Evolutionary conservation across 2,888 invertebrate species (phyloP).

Genomic region (Buathra laborator): DNA sequence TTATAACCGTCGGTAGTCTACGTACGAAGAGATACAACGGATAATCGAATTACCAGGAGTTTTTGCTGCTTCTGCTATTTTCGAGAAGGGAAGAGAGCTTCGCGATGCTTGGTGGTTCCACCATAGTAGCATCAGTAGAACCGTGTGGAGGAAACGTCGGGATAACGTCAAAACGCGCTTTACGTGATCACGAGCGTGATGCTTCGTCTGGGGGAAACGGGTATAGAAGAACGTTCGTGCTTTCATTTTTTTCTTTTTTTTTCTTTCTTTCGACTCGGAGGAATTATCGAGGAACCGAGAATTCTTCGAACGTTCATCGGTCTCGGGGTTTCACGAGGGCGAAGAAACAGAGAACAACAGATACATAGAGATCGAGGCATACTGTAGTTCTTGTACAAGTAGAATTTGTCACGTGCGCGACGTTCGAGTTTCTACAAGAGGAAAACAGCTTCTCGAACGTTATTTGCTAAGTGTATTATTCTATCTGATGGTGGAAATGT

Average conservation of each 20-base stretch:
- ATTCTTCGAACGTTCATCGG: not conserved
- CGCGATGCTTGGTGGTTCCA: too few species aligned
- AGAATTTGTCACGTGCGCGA: slow-evolving; percentile 61
- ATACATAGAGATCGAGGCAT: not conserved
- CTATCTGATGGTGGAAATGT: not conserved
- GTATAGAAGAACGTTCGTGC: slow-evolving; percentile 22
- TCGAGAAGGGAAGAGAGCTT: not conserved
- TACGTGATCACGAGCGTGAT: slow-evolving; percentile 53
- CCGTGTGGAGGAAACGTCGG: slow-evolving; percentile 35
- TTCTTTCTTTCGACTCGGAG: slow-evolving; percentile 15
- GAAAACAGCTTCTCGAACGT: slow-evolving; percentile 38
- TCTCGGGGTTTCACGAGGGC: not conserved
- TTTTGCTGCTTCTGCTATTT: slow-evolving; percentile 28
- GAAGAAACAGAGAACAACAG: not conserved
- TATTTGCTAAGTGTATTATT: slow-evolving; percentile 42
- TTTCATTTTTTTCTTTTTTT: slow-evolving; percentile 26
- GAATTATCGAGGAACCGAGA: slow-evolving; percentile 48
- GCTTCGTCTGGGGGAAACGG: slow-evolving; percentile 9
- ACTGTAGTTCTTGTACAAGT: slow-evolving; percentile 43
- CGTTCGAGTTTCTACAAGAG: slow-evolving; percentile 30
- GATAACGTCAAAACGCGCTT: slow-evolving; percentile 52
- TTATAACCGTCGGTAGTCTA: slow-evolving; percentile 29
- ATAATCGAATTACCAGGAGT: slow-evolving; percentile 43
- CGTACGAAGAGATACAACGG: slow-evolving; percentile 14
- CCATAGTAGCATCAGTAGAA: not conserved